phyloP scores from a whole-genome alignment of 1,140 invertebrate genomes.

The Ectropis grisescens region DNA sequence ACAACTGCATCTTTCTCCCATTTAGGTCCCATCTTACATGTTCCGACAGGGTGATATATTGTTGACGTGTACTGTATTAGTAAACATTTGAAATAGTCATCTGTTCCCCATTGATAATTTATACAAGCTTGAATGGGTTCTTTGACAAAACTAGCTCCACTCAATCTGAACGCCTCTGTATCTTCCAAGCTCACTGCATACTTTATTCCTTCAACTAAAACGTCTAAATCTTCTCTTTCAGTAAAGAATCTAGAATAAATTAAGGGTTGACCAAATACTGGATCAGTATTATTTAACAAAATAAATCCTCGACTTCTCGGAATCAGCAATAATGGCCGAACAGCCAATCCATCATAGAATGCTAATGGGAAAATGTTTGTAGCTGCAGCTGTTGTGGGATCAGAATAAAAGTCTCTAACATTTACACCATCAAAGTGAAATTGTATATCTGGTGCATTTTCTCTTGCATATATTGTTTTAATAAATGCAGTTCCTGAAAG shows the following conservation, averaged over 20 bases:
- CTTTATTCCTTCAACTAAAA: conserved; percentile 72
- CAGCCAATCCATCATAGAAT: conserved; percentile 64
- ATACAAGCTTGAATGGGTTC: conserved; percentile 74
- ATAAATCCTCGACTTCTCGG: conserved; percentile 82
- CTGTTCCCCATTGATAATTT: conserved; percentile 72
- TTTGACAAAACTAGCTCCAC: conserved; percentile 71
- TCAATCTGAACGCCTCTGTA: conserved; percentile 72
- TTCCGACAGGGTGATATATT: conserved; percentile 85
- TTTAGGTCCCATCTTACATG: conserved; percentile 86
- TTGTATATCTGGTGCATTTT: conserved; percentile 75
- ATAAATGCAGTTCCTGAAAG: conserved; percentile 68
- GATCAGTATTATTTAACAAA: conserved; percentile 76
- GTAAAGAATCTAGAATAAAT: conserved; percentile 86
- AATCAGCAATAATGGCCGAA: conserved; percentile 73
- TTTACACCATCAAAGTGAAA: conserved; percentile 73
- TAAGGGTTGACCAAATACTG: conserved; percentile 78
- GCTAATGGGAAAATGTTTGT: conserved; percentile 62
- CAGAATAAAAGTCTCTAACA: conserved; percentile 57
- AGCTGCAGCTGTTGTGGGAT: conserved; percentile 63
- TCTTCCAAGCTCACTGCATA: conserved; percentile 70
- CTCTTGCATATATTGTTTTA: conserved; percentile 62
- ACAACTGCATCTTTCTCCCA: conserved; percentile 79
- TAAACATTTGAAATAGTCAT: conserved; percentile 79
- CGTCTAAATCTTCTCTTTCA: conserved; percentile 74
- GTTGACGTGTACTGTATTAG: conserved; percentile 77